Percentiles rank a stretch among this genome's conserved stretches.
Conservation (phyloP, 2,888 invertebrate genomes). For the Acronicta psi region DNA sequence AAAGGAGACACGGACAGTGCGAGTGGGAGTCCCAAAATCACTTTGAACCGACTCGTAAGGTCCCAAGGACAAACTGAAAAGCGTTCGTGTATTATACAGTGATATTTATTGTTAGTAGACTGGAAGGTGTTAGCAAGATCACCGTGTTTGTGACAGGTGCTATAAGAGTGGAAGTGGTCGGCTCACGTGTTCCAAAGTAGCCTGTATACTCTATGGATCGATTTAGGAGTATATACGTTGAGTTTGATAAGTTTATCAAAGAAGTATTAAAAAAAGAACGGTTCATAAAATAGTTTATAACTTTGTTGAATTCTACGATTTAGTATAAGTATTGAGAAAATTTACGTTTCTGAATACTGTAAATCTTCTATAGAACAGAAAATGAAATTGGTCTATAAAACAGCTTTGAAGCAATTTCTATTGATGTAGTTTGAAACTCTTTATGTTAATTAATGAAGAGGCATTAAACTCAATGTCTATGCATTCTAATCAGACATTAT, state of each 20-base stretch:
- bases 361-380: not conserved
- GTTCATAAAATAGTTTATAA: constrained; percentile 21
- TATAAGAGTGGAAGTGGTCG: constrained; percentile 22
- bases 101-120: constrained; percentile 65
- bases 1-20: constrained; percentile 91
- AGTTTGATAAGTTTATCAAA: constrained; percentile 20
- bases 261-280: constrained; percentile 13
- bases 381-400: constrained; percentile 14
- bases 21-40: constrained; percentile 86
- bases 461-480: constrained; percentile 30
- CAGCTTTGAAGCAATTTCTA: constrained; percentile 18
- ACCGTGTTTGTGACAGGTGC: constrained; percentile 36
- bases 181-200: constrained; percentile 24
- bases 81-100: constrained; percentile 85
- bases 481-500: constrained; percentile 21
- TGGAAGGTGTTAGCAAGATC: constrained; percentile 15
- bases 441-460: constrained; percentile 14
- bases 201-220: constrained; percentile 7
- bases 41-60: constrained; percentile 83
- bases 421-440: constrained; percentile 6
- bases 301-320: constrained; percentile 6
- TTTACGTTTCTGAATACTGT: not conserved
- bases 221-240: constrained; percentile 10
- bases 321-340: constrained; percentile 5
- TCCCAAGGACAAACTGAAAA: constrained; percentile 82